phyloP scores from a whole-genome alignment of 2,113 vertebrate genomes.

The Lynx canadensis region DNA sequence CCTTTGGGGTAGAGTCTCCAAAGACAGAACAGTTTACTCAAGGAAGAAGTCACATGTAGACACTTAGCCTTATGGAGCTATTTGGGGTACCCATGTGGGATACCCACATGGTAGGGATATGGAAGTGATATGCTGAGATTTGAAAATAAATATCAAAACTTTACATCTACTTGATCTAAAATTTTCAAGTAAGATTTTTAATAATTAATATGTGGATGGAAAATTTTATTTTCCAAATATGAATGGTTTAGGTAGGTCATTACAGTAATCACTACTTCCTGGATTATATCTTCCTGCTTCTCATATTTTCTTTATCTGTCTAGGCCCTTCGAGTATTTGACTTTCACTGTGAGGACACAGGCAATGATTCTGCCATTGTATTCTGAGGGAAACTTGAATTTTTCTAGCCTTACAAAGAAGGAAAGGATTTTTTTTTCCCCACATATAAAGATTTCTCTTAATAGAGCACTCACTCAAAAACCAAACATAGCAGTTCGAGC shows the following conservation, averaged over 20 bases:
- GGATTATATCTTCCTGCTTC: background rate
- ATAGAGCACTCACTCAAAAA: background rate
- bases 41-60: background rate
- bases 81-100: background rate
- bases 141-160: background rate
- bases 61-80: background rate
- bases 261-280: too few species aligned
- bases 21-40: background rate
- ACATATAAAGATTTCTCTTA: background rate
- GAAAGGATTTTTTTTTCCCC: background rate
- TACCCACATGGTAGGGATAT: fast-evolving
- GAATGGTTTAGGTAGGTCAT: background rate
- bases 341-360: background rate
- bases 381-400: background rate
- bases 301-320: background rate
- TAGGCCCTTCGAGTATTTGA: background rate
- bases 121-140: background rate
- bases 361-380: background rate
- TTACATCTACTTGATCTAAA: background rate
- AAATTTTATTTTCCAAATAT: background rate
- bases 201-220: background rate
- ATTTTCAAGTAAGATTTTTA: background rate
- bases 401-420: background rate
- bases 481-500: background rate
- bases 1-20: background rate